phyloP scores from a whole-genome alignment of 2,888 invertebrate genomes.

The Chirona hameri region DNA sequence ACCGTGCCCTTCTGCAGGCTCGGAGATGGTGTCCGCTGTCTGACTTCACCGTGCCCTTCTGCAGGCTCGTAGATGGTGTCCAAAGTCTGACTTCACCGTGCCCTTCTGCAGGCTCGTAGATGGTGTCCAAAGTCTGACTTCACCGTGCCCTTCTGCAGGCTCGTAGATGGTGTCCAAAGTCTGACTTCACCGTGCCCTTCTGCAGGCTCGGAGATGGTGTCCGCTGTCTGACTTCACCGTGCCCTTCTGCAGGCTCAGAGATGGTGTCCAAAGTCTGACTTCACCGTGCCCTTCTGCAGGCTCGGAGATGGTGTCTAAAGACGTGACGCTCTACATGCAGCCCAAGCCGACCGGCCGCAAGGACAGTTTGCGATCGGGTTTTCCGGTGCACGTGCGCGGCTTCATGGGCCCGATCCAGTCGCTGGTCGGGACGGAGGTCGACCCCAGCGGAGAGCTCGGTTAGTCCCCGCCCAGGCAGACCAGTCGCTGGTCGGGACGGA shows the following conservation, averaged over 20 bases:
- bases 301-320: not conserved
- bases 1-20: too few relatives aligned
- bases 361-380: not conserved
- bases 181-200: not conserved
- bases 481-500: not conserved
- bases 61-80: too few relatives aligned
- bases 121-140: not conserved
- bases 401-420: conserved; percentile 4
- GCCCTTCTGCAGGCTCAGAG: not conserved
- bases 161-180: too few relatives aligned
- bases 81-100: too few relatives aligned
- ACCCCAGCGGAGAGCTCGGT: not conserved
- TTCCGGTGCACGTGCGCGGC: not conserved
- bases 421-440: not conserved
- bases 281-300: not conserved
- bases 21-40: too few relatives aligned
- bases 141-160: too few relatives aligned
- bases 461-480: not conserved
- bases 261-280: not conserved
- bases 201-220: not conserved
- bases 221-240: not conserved
- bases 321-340: not conserved
- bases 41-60: not conserved
- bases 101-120: not conserved
- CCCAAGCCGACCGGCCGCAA: not conserved